Base-by-base conservation (phyloP, 1,140 invertebrate genomes). In the Zeugodacus cucurbitae region DNA sequence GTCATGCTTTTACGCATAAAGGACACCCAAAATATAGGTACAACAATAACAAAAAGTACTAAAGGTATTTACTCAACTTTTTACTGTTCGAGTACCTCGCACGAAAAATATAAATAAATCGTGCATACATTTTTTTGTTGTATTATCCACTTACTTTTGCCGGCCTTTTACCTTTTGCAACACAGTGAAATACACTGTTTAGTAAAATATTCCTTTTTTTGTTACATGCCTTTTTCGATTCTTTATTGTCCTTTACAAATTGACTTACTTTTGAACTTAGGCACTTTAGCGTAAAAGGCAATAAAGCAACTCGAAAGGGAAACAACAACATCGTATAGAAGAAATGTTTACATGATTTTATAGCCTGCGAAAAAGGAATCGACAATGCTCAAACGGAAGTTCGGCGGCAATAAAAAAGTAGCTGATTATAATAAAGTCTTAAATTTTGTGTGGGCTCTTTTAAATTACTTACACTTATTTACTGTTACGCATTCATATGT, bases 401-500 rank as follows among this genome's bases (percentile, higher is more conserved):
- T 48, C 22, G 11, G 8, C 34, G 10, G n/a, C 41, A 48, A 48
- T 48, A 26, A 82, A 74, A 44, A 14, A 48, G 37, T 82, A 48
- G 48, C 41, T n/a, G 74, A n/a, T 74, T 74, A 74, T 82, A 82
- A 82, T 82, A 82, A 82, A 82, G 37, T 82, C 74, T 82, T 48
- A 14, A 54, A 48, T 48, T 44, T 82, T 54, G 44, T 48, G 41
- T 22, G n/a, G 26, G 41, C n/a, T 22, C 41, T 26, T 48, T 26
- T n/a, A 82, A 82, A 82, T 54, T 82, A 82, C n/a, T 41, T 41
- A n/a, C 41, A 82, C 14, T 67, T 67, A 67, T 67, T 67, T 34
- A 32, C 64, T 67, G 64, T 5, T 67, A 17, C 4, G 2, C 67
- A 34, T 32, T 10, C 41, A 17, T n/a, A 74, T 32, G 1, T 41